These are phyloP conservation scores for Phylloscopus trochiloides DNA, from an alignment of 2,113 vertebrate species.

Conservation along the genomic window DNA sequence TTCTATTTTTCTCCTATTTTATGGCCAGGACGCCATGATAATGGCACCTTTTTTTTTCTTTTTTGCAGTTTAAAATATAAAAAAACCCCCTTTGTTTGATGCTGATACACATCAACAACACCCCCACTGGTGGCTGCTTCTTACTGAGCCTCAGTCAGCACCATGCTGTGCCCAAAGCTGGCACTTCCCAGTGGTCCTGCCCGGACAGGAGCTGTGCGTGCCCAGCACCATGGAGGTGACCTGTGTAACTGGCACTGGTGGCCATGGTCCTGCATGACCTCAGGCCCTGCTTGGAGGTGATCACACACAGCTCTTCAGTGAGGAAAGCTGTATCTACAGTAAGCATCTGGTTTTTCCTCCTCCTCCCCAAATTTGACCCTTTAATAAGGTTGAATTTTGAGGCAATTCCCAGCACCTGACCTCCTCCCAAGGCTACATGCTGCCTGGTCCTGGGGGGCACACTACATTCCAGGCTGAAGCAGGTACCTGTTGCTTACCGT, in stretches of 20 bases:
- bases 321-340: background rate
- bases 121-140: background rate
- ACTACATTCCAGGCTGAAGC: background rate
- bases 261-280: background rate
- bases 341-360: background rate
- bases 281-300: background rate
- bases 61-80: background rate
- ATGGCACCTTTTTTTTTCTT: background rate
- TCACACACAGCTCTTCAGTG: fast-evolving
- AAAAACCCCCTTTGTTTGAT: background rate
- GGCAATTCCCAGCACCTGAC: background rate
- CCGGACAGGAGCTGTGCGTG: fast-evolving
- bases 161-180: fast-evolving
- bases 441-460: background rate
- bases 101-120: background rate
- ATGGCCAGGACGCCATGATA: background rate
- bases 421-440: fast-evolving
- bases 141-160: background rate
- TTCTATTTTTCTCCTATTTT: background rate
- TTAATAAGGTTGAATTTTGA: background rate
- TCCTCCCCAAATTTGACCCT: background rate
- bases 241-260: background rate
- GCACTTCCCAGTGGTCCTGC: fast-evolving
- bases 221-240: background rate
- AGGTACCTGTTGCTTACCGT: background rate